Evolutionary conservation across 2,888 invertebrate species (phyloP).

Genomic region (Colletes collaris): DNA sequence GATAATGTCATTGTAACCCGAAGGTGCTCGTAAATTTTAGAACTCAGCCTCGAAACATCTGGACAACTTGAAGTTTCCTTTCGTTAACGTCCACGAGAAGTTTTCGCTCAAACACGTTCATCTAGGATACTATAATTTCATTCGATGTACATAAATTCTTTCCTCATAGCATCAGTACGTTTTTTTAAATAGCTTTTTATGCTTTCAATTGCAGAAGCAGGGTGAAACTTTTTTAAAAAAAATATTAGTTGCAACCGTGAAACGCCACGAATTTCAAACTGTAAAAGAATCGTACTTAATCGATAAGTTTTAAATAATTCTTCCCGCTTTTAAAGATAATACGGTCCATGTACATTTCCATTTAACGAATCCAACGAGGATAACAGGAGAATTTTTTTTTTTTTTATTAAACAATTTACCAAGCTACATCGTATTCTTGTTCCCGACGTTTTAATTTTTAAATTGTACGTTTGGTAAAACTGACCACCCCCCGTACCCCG

Average conservation of each 20-base stretch:
- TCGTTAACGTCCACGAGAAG: slow-evolving; percentile 17
- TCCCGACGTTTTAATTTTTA: slow-evolving; percentile 11
- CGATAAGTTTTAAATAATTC: slow-evolving; percentile 9
- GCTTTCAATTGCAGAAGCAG: neutral
- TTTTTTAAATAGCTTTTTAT: neutral
- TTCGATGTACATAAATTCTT: slow-evolving; percentile 5
- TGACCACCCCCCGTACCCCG: slow-evolving; percentile 16
- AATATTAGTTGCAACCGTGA: too few relatives aligned
- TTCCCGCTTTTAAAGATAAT: slow-evolving; percentile 10
- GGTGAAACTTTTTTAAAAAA: slow-evolving; percentile 7
- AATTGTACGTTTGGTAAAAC: slow-evolving; percentile 13
- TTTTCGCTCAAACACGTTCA: slow-evolving; percentile 10
- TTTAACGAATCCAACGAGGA: slow-evolving; percentile 5
- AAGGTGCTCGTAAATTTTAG: slow-evolving; percentile 25
- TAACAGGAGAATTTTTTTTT: neutral
- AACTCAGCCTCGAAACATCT: slow-evolving; percentile 26
- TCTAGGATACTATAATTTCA: slow-evolving; percentile 10
- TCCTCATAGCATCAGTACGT: slow-evolving; percentile 17
- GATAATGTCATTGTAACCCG: neutral
- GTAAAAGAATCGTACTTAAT: neutral
- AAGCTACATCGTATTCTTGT: neutral
- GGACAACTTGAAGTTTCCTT: slow-evolving; percentile 28
- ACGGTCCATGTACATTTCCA: neutral
- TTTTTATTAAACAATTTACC: slow-evolving; percentile 3
- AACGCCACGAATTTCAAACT: too few relatives aligned